phyloP scores from a whole-genome alignment of 2,797 vertebrate species.

The Enteromius radiatus region DNA sequence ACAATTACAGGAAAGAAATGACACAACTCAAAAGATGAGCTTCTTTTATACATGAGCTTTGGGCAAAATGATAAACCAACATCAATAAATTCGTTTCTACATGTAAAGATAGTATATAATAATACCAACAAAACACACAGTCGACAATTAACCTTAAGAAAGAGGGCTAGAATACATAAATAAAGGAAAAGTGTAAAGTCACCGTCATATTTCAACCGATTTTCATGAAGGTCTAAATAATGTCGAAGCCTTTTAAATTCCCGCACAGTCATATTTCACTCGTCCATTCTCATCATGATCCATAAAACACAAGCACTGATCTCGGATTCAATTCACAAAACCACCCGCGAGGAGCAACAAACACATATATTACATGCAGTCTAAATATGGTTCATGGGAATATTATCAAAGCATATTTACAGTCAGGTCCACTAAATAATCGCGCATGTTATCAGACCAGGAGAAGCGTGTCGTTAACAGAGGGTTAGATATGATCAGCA shows the following conservation, averaged over 20 bases:
- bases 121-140: neutral
- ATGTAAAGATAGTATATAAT: neutral
- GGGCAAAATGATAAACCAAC: neutral
- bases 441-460: neutral
- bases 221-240: slow-evolving; percentile 42
- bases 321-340: neutral
- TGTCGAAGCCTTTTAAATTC: slow-evolving; percentile 48
- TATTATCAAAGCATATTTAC: neutral
- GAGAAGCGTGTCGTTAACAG: neutral
- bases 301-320: too few species aligned
- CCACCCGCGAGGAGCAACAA: too few species aligned
- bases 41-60: neutral
- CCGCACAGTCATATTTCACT: too few species aligned
- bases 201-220: neutral
- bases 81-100: neutral
- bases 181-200: neutral
- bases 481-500: neutral
- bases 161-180: neutral
- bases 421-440: neutral
- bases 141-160: neutral
- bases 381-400: neutral
- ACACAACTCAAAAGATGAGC: neutral
- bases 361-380: neutral
- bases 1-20: too few species aligned
- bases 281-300: too few species aligned